These are phyloP conservation scores for Molossus alvarezi DNA, from an alignment of 2,797 vertebrate species.

Conservation along the genomic window DNA sequence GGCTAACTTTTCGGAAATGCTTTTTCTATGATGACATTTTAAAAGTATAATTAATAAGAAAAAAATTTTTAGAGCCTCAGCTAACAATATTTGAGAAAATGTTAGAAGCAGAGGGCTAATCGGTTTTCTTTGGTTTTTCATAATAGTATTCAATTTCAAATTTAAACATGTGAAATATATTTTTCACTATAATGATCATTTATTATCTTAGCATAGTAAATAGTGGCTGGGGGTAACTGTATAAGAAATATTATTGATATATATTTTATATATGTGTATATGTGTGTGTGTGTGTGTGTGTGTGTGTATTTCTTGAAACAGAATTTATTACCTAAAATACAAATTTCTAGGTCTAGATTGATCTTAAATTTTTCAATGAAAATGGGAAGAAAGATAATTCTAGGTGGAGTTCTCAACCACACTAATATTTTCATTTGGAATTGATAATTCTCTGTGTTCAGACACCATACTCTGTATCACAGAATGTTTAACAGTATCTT, in stretches of 20 bases:
- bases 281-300: no score
- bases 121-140: neutral
- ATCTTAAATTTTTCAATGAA: neutral
- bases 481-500: neutral
- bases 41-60: constrained; percentile 22
- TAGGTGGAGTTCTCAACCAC: neutral
- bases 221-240: rapidly evolving
- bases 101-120: neutral
- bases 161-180: neutral
- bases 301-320: neutral
- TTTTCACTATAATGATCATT: neutral
- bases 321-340: neutral
- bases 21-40: constrained; percentile 32
- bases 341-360: neutral
- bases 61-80: neutral
- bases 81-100: constrained; percentile 20
- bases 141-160: neutral
- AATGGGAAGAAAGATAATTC: neutral
- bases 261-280: neutral
- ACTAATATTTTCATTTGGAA: neutral
- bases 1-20: neutral
- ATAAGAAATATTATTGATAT: neutral
- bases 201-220: neutral
- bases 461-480: neutral
- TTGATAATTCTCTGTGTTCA: neutral